phyloP scores from a whole-genome alignment of 2,888 invertebrate genomes.

The Cheilosia scutellata region DNA sequence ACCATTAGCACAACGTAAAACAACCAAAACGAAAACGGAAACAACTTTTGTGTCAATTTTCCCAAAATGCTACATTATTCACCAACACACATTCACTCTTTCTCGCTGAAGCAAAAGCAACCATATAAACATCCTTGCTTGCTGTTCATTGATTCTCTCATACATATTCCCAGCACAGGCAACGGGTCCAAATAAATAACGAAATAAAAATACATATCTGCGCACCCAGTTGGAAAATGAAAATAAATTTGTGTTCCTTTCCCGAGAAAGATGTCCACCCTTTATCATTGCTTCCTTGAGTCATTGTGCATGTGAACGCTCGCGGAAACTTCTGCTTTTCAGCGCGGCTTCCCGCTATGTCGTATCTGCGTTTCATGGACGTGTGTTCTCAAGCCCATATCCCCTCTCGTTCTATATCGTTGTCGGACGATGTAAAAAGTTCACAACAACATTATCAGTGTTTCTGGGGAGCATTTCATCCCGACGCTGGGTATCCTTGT shows the following conservation, averaged over 20 bases:
- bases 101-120: neutral
- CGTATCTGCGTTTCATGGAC: slow-evolving; percentile 36
- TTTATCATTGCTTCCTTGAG: slow-evolving; percentile 46
- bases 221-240: slow-evolving; percentile 56
- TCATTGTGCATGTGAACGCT: slow-evolving; percentile 55
- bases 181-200: slow-evolving; percentile 37
- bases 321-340: slow-evolving; percentile 63
- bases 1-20: slow-evolving; percentile 53
- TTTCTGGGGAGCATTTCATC: slow-evolving; percentile 50
- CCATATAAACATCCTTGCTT: neutral
- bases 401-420: neutral
- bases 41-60: slow-evolving; percentile 47
- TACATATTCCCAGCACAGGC: neutral
- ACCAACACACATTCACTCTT: slow-evolving; percentile 23
- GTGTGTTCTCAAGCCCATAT: slow-evolving; percentile 28
- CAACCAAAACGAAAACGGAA: slow-evolving; percentile 40
- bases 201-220: slow-evolving; percentile 58
- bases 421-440: slow-evolving; percentile 25
- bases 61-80: slow-evolving; percentile 41
- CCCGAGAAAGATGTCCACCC: slow-evolving; percentile 63
- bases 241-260: slow-evolving; percentile 64
- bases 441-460: slow-evolving; percentile 56
- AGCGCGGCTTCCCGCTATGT: slow-evolving; percentile 37
- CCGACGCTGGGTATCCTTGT: neutral
- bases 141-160: slow-evolving; percentile 15